Base-by-base conservation (phyloP, 2,888 invertebrate species). In the Leptinotarsa juncta region DNA sequence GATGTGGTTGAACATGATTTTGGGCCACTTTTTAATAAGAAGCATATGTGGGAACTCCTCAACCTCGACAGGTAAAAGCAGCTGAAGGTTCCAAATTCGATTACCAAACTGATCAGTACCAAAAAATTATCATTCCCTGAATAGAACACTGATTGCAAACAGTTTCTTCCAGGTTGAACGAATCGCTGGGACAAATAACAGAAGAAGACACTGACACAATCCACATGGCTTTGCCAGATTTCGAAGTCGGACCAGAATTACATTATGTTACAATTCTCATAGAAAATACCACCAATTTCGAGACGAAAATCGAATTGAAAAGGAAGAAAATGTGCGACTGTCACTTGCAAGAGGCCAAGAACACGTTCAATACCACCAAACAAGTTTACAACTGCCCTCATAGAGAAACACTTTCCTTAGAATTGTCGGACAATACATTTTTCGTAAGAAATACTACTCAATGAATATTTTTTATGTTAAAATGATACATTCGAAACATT, bases 21-120 rank as follows among this genome's bases (percentile, higher is more conserved):
- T 75, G 86, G 86, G 16, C 77, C 74, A 71, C 80, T 84, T 60
- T 85, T 83, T 67, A 86, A 85, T 71, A 89, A 89, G 82, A 67
- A 81, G 5, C 81, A 83, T 20, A 82, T 90, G 18, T 89, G 89
- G 89, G 81, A 85, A 20, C 79, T 85, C 23, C 82, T 89, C 60
- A 78, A 85, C 72, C 85, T 90, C 16, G 84, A 88, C 70, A 80
- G 80, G 89, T 89, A 62, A 62, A 62, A n/a, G 7, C 32, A 7
- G 32, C 32, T 32, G 23, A 32, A 7, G 10, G 10, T 42, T 42
- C 42, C 7, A 42, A 42, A 42, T 42, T 42, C 42, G 10, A 42
- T 10, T 0, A 10, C 10, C 42, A 42, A 42, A 42, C 42, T 10
- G 10, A 42, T 42, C 10, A 42, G 10, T 42, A 10, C 42, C 10